Evolutionary conservation across 2,113 vertebrate genomes (phyloP).

Genomic region (Calidris pygmaea): DNA sequence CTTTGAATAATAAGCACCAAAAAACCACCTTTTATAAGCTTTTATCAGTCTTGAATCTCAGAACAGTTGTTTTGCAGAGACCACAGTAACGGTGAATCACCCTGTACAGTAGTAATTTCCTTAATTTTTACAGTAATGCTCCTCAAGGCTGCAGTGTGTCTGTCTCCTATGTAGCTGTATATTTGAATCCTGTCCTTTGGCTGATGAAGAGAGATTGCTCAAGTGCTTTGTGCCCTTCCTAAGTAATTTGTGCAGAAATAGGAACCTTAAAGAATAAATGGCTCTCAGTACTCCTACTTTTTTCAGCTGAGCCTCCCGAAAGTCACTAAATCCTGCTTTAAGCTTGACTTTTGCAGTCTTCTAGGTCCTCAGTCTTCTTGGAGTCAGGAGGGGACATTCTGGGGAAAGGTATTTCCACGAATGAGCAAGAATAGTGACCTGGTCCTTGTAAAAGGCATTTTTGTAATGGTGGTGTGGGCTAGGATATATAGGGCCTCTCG

Average conservation of each 20-base stretch:
- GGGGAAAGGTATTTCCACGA: neutral
- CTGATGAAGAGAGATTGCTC: neutral
- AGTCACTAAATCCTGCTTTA: neutral
- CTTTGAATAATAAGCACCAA: neutral
- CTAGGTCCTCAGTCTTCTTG: neutral
- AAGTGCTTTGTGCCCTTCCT: neutral
- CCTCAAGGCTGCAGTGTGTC: neutral
- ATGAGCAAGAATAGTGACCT: neutral
- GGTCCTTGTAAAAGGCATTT: neutral
- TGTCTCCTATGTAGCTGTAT: neutral
- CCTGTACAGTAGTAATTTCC: neutral
- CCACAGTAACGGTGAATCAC: neutral
- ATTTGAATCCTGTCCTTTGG: neutral
- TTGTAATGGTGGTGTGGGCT: neutral
- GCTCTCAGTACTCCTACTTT: neutral
- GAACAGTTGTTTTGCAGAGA: neutral
- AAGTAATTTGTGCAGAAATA: neutral
- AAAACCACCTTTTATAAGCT: neutral
- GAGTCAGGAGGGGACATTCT: neutral
- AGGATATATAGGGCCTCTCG: neutral
- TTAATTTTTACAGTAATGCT: neutral
- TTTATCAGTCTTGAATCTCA: neutral
- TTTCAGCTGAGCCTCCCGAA: neutral
- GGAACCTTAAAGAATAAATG: neutral
- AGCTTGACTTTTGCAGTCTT: neutral